Conservation (phyloP, 1,140 invertebrate genomes). For the Drosophila sp. region DNA sequence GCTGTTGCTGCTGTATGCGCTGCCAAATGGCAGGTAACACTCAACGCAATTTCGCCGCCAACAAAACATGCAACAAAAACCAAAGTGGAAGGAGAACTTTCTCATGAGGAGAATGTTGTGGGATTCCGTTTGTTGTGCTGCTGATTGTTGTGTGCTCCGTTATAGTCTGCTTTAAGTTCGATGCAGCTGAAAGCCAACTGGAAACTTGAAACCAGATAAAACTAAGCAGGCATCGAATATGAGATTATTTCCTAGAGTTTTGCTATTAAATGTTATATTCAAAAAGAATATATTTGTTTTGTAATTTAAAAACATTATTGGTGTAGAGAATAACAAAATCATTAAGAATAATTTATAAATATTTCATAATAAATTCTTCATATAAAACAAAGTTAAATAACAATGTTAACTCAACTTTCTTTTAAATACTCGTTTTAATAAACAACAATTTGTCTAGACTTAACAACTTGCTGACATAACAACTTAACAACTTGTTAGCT, state of each 20-base stretch:
- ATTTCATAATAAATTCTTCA: too few relatives aligned
- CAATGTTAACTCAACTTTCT: too few relatives aligned
- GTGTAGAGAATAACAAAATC: too few relatives aligned
- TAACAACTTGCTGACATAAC: conserved; percentile 26
- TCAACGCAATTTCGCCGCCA: conserved; percentile 78
- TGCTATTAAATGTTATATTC: neutral
- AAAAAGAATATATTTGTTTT: too few relatives aligned
- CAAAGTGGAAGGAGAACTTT: conserved; percentile 33
- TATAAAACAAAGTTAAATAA: too few relatives aligned
- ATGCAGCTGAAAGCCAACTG: neutral
- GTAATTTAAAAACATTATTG: too few relatives aligned
- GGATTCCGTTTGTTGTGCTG: conserved; percentile 10
- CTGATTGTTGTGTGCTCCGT: neutral
- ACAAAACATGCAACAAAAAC: conserved; percentile 59
- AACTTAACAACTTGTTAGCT: conserved; percentile 18
- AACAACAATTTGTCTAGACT: conserved; percentile 1
- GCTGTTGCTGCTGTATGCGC: conserved; percentile 28
- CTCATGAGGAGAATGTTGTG: conserved; percentile 22
- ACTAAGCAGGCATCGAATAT: neutral
- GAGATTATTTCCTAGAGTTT: neutral
- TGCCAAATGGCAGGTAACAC: conserved; percentile 81
- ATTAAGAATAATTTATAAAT: too few relatives aligned
- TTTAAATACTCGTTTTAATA: conserved; percentile 1
- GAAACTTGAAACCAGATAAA: conserved; percentile 6
- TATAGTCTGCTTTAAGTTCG: conserved; percentile 40